Evolutionary conservation across 2,888 invertebrate genomes (phyloP).

Genomic region (Pandemis cinnamomeana): DNA sequence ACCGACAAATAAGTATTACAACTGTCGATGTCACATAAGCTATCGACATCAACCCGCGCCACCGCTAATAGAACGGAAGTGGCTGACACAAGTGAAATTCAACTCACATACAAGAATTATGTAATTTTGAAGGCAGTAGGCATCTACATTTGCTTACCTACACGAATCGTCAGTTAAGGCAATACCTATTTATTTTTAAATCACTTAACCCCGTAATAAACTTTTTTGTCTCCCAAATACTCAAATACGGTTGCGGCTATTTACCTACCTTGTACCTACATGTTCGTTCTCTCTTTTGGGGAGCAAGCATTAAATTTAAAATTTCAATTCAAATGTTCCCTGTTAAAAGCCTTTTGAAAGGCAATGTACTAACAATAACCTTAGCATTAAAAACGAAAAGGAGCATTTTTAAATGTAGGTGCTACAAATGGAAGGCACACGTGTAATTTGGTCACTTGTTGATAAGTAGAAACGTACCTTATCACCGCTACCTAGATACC

Average conservation of each 20-base stretch:
- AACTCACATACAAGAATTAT: background rate
- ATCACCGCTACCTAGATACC: too few species aligned
- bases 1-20: constrained; percentile 31
- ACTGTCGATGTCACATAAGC: background rate
- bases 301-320: background rate
- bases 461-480: too few species aligned
- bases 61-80: background rate
- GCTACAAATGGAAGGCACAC: too few species aligned
- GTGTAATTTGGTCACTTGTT: too few species aligned
- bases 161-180: background rate
- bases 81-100: background rate
- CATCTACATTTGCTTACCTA: too few species aligned
- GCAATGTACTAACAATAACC: background rate
- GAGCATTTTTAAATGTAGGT: background rate
- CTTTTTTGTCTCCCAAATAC: background rate
- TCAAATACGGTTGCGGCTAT: background rate
- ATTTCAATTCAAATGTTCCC: constrained; percentile 3
- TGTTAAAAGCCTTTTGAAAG: background rate
- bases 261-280: background rate
- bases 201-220: background rate
- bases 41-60: background rate
- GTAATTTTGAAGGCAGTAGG: background rate
- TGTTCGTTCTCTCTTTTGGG: background rate
- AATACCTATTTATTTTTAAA: background rate
- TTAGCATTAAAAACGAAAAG: background rate